Conservation (phyloP, 2,888 invertebrate species). For the Volucella bombylans region DNA sequence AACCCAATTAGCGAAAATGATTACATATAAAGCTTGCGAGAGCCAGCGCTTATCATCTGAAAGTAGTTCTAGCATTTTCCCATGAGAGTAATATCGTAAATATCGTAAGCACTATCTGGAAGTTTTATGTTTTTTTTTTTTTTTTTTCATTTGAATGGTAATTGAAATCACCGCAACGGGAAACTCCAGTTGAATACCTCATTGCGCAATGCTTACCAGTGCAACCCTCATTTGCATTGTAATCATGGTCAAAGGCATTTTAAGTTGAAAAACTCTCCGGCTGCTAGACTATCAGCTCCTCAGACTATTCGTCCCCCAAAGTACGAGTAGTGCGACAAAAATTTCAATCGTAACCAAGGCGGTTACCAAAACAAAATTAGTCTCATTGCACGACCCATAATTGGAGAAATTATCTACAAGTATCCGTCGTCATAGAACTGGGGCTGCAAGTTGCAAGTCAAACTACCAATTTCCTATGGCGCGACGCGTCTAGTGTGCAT, state of each 20-base stretch:
- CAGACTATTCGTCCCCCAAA: background rate
- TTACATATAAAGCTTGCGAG: too few relatives aligned
- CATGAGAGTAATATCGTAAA: conserved; percentile 3
- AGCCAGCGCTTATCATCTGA: conserved; percentile 7
- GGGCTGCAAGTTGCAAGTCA: conserved; percentile 27
- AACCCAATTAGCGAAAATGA: too few relatives aligned
- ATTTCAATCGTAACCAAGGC: conserved; percentile 11
- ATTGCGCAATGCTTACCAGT: conserved; percentile 7
- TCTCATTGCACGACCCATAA: conserved; percentile 41
- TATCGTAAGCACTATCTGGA: conserved; percentile 13
- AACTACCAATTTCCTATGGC: conserved; percentile 66
- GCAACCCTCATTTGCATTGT: conserved; percentile 20
- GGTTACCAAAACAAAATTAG: conserved; percentile 56
- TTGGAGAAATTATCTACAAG: conserved; percentile 65
- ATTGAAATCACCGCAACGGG: conserved; percentile 23
- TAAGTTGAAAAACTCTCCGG: background rate
- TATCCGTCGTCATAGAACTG: conserved; percentile 27
- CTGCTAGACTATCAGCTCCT: background rate
- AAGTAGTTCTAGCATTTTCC: conserved; percentile 1
- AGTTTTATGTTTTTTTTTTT: background rate
- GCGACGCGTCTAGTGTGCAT: conserved; percentile 25
- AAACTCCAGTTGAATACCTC: conserved; percentile 11
- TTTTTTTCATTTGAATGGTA: background rate
- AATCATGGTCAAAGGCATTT: background rate
- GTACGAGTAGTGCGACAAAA: too few relatives aligned